Base-by-base conservation (phyloP, 2,888 invertebrate genomes). In the Zele albiditarsus region DNA sequence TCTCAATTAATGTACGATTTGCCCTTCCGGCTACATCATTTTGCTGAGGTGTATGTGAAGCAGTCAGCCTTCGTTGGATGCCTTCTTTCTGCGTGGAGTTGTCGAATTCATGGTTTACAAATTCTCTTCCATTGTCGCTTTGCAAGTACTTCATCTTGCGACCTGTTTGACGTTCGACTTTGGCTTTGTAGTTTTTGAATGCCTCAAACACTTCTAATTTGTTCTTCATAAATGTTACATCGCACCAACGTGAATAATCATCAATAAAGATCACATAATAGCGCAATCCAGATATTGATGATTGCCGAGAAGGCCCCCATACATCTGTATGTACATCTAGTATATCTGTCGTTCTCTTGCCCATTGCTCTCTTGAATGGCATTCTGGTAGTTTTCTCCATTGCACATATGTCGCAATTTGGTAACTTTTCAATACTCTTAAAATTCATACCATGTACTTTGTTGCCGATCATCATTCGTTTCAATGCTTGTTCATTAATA, bases 21-120 rank as follows among this genome's bases (percentile, higher is more conserved):
- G 80, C 80, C 23, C 78, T 73, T 62, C 81, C 80, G 8, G 74
- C 79, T 58, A 80, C 66, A 14, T 79, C 81, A 53, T 79, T 82
- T 72, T 81, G 79, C 38, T 78, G 76, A 8, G 78, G 75, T 3
- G 78, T 82, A 42, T 80, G 79, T 1, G 79, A 78, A 4, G 79
- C 71, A 2, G 79, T 79, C 12, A 78, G 77, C 16, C 78, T 75
- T 10, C 73, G 65, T 8, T 68, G 60, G n/a, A 80, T 81, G 12
- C 79, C 81, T 46, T 68, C 67, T 16, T 38, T 20, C 12, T 46
- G 27, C 2, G 73, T 60, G 28, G 68, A 57, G 2, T 46, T 58
- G 31, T 58, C 28, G 27, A 76, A 69, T 27, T 65, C 25, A 3
- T 58, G 63, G 4, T 71, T 68, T 6, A 65, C 28, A 20, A 65